These are phyloP conservation scores for Heterochromis multidens DNA, from an alignment of 2,113 vertebrate genomes.

Conservation along the genomic window DNA sequence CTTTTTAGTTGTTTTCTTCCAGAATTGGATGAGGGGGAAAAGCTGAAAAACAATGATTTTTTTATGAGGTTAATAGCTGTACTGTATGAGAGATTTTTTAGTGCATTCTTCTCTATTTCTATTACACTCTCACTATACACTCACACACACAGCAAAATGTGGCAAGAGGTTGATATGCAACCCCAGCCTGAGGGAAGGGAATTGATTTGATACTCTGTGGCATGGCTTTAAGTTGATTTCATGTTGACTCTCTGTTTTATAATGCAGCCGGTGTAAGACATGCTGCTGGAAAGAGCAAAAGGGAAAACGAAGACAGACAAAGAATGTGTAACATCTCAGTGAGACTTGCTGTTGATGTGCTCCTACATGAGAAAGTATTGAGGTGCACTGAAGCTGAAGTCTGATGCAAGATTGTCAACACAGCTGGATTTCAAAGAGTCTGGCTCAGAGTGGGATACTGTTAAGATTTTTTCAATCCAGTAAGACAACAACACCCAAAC, in stretches of 20 bases:
- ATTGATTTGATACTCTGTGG: constrained; percentile 25
- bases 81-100: not conserved
- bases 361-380: constrained; percentile 33
- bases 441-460: not conserved
- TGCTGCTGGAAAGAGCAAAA: not conserved
- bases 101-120: not conserved
- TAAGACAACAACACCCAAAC: not conserved
- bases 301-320: not conserved
- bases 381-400: constrained; percentile 20
- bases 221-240: constrained; percentile 14
- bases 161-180: constrained; percentile 3
- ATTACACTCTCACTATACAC: not conserved
- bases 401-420: constrained; percentile 54
- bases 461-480: not conserved
- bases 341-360: constrained; percentile 29
- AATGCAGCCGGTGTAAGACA: constrained; percentile 16
- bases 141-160: not conserved
- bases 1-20: not conserved
- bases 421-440: constrained; percentile 49
- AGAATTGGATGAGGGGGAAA: not conserved
- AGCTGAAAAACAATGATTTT: not conserved
- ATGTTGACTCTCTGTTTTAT: constrained; percentile 18
- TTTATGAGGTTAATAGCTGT: not conserved
- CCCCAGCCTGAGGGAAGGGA: not conserved
- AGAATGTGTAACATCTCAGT: constrained; percentile 7